phyloP scores from a whole-genome alignment of 2,113 vertebrate genomes.

The Chinchilla lanigera region DNA sequence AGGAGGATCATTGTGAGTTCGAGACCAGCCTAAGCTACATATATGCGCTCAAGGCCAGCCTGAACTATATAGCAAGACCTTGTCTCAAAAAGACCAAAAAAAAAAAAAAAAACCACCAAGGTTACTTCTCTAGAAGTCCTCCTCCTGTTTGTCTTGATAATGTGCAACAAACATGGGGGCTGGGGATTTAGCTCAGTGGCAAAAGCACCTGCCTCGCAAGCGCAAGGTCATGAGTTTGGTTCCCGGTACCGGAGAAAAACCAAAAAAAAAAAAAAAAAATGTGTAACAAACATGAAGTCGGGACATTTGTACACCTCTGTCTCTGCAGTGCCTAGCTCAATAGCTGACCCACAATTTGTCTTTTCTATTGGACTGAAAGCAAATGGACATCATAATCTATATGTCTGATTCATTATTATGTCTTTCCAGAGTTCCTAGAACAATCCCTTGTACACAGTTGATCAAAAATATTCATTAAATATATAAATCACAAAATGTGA shows the following conservation, averaged over 20 bases:
- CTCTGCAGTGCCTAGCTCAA: background rate
- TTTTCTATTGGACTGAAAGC: background rate
- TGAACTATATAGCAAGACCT: too few relatives aligned
- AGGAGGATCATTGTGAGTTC: too few relatives aligned
- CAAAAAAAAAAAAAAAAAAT: too few relatives aligned
- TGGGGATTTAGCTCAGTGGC: too few relatives aligned
- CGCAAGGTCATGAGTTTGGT: too few relatives aligned
- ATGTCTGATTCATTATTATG: background rate
- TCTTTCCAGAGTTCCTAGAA: conserved; percentile 38
- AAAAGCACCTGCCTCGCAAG: too few relatives aligned
- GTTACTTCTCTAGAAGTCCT: background rate
- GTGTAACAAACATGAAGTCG: background rate
- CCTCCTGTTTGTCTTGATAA: conserved; percentile 12
- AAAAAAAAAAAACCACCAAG: too few relatives aligned
- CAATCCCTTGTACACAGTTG: background rate
- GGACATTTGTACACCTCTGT: background rate
- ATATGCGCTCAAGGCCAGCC: too few relatives aligned
- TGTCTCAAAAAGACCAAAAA: too few relatives aligned
- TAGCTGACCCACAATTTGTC: background rate
- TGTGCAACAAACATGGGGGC: background rate
- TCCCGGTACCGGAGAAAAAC: too few relatives aligned
- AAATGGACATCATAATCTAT: background rate
- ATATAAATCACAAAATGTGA: conserved; percentile 7
- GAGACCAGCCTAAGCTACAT: too few relatives aligned
- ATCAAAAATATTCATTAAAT: conserved; percentile 19